Percentiles rank a stretch among this genome's conserved stretches.
Evolutionary conservation across 2,888 invertebrate genomes (phyloP).

Genomic region (Drosophila ochracea): DNA sequence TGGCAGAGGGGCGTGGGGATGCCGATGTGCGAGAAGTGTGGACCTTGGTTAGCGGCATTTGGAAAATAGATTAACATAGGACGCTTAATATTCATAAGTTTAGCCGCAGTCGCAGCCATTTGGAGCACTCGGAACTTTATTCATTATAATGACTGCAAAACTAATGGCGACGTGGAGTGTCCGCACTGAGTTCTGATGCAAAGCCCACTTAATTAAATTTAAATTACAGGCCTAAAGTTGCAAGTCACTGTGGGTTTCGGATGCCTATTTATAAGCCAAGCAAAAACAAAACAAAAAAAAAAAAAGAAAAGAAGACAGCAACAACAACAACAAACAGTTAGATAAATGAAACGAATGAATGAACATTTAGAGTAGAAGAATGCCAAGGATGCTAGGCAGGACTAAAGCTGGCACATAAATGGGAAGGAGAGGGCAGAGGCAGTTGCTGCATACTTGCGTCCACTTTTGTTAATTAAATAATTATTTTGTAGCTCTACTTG

Average conservation of each 20-base stretch:
- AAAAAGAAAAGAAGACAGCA: slow-evolving; percentile 1
- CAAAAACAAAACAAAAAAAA: slow-evolving; percentile 49
- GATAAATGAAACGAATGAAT: slow-evolving; percentile 75
- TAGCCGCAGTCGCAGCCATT: slow-evolving; percentile 19
- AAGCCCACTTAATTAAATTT: slow-evolving; percentile 79
- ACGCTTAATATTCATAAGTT: slow-evolving; percentile 76
- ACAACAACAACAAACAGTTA: slow-evolving; percentile 30
- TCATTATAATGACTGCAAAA: slow-evolving; percentile 70
- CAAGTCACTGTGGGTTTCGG: slow-evolving; percentile 64
- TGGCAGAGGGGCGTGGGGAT: not conserved
- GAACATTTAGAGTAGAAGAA: slow-evolving; percentile 65
- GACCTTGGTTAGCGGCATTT: slow-evolving; percentile 64
- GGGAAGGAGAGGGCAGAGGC: not conserved
- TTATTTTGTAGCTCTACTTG: slow-evolving; percentile 76
- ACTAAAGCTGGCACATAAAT: not conserved
- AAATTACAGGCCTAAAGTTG: slow-evolving; percentile 78
- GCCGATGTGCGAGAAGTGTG: not conserved
- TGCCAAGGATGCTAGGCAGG: slow-evolving; percentile 24
- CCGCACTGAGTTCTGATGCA: not conserved
- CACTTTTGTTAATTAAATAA: slow-evolving; percentile 81
- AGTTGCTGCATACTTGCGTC: slow-evolving; percentile 32
- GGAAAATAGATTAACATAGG: slow-evolving; percentile 76
- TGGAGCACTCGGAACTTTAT: slow-evolving; percentile 68
- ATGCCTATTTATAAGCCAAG: slow-evolving; percentile 54
- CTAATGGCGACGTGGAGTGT: slow-evolving; percentile 55